Evolutionary conservation across 53 echinoderm and acorn worm species (phyloP).

Genomic region (Hippasteria phrygiana): DNA sequence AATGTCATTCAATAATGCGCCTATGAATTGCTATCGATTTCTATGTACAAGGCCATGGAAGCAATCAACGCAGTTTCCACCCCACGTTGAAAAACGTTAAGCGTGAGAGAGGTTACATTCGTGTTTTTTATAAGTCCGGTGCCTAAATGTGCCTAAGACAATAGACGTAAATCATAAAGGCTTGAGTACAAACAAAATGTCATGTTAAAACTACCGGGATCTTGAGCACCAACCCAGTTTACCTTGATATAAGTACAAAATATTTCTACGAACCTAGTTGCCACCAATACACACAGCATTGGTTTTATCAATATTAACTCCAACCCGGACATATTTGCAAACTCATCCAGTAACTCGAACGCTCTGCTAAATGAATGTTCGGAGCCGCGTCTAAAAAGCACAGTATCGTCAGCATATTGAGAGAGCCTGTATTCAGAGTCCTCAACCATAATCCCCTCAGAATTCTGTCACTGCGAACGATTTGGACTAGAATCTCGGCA

Average conservation of each 20-base stretch:
- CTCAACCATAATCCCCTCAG: background rate
- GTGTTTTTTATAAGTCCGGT: too few relatives aligned
- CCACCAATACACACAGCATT: constrained; percentile 18
- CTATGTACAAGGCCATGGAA: too few relatives aligned
- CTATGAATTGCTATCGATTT: too few relatives aligned
- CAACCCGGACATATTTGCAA: constrained; percentile 7
- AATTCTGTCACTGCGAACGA: background rate
- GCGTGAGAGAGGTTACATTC: too few relatives aligned
- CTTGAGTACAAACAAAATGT: too few relatives aligned
- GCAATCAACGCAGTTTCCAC: too few relatives aligned
- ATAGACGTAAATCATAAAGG: too few relatives aligned
- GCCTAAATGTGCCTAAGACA: too few relatives aligned
- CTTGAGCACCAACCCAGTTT: background rate
- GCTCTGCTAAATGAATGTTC: background rate
- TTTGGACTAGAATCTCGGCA: background rate
- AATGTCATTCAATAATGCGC: too few relatives aligned
- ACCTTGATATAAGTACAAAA: background rate
- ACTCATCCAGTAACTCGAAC: background rate
- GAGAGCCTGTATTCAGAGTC: background rate
- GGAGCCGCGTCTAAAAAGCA: background rate
- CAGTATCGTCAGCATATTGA: constrained; percentile 24
- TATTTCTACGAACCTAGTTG: background rate
- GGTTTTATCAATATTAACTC: constrained; percentile 20
- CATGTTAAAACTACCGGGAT: too few relatives aligned
- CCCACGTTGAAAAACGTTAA: too few relatives aligned